phyloP scores from a whole-genome alignment of 2,888 invertebrate genomes.

The Eristalinus sepulchralis region DNA sequence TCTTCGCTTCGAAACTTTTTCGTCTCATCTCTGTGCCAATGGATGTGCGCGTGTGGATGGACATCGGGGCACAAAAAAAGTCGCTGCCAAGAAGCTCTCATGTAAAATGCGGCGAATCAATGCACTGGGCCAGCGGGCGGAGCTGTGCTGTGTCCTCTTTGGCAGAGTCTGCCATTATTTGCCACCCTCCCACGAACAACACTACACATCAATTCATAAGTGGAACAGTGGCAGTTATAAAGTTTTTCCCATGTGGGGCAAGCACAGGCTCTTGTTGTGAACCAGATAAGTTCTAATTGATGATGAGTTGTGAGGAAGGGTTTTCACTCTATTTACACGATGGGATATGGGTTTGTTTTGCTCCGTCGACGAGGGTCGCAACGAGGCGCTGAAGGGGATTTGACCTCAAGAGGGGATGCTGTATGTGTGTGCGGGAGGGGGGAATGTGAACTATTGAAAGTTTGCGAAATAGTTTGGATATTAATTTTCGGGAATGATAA shows the following conservation, averaged over 20 bases:
- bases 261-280: constrained; percentile 12
- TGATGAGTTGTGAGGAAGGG: constrained; percentile 52
- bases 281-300: constrained; percentile 67
- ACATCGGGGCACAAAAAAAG: constrained; percentile 19
- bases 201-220: constrained; percentile 55
- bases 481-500: constrained; percentile 9
- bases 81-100: constrained; percentile 57
- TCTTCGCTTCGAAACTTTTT: constrained; percentile 18
- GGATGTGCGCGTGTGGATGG: neutral
- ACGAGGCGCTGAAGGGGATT: neutral
- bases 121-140: constrained; percentile 1
- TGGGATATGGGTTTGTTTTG: constrained; percentile 9
- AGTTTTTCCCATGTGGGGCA: constrained; percentile 26
- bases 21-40: neutral
- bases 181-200: constrained; percentile 30
- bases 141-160: constrained; percentile 44
- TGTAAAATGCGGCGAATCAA: constrained; percentile 52
- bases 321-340: constrained; percentile 36
- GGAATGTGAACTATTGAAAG: neutral
- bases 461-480: neutral
- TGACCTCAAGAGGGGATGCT: neutral
- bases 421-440: neutral
- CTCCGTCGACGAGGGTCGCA: neutral
- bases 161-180: constrained; percentile 30
- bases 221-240: constrained; percentile 60